Conservation (phyloP, 2,888 invertebrate species). For the Drosophila mimica region DNA sequence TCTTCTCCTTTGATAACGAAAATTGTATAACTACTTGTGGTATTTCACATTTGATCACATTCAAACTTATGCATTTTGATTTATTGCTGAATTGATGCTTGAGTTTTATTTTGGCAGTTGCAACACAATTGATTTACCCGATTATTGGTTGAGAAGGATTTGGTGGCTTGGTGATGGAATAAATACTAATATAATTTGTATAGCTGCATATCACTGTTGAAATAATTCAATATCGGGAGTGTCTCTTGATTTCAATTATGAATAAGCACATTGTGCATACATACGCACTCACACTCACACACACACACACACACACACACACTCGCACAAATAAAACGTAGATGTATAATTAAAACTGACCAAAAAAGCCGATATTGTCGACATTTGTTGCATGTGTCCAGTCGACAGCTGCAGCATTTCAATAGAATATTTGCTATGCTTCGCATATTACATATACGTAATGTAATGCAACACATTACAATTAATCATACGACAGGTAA, state of each 20-base stretch:
- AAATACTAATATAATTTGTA: not conserved
- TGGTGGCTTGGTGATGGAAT: not conserved
- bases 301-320: conserved; percentile 19
- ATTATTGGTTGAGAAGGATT: not conserved
- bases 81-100: conserved; percentile 5
- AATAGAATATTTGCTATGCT: conserved; percentile 32
- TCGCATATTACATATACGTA: conserved; percentile 33
- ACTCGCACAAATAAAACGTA: conserved; percentile 20
- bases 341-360: conserved; percentile 40
- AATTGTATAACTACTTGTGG: not conserved
- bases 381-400: conserved; percentile 36
- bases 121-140: conserved; percentile 9
- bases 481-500: conserved; percentile 77
- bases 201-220: not conserved
- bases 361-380: conserved; percentile 17
- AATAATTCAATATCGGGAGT: conserved; percentile 12
- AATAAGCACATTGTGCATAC: conserved; percentile 9
- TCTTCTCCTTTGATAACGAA: not conserved
- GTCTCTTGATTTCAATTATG: conserved; percentile 25
- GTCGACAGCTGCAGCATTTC: conserved; percentile 30
- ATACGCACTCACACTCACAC: not conserved
- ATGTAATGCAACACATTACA: conserved; percentile 74
- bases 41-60: too few relatives aligned
- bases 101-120: not conserved
- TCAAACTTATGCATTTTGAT: not conserved